phyloP scores from a whole-genome alignment of 2,888 invertebrate genomes.

The Sphecodes monilicornis region DNA sequence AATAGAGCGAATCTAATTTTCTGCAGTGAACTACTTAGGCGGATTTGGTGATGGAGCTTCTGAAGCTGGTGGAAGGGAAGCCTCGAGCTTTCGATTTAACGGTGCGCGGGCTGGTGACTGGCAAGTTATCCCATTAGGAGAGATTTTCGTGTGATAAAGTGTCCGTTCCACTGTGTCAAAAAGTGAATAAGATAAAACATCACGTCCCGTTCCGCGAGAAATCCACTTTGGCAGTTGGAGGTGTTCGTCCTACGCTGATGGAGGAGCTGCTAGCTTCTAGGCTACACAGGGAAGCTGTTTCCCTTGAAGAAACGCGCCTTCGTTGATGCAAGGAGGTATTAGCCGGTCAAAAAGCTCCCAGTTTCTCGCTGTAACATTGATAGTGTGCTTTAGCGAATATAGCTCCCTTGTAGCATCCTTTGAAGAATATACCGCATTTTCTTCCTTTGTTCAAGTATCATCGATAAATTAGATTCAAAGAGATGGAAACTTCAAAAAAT shows the following conservation, averaged over 20 bases:
- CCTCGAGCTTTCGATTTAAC: constrained; percentile 21
- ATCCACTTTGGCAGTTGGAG: background rate
- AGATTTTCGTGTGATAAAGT: constrained; percentile 24
- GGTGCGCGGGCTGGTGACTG: background rate
- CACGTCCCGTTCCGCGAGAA: background rate
- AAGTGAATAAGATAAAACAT: background rate
- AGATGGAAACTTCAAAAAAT: too few relatives aligned
- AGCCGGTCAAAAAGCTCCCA: background rate
- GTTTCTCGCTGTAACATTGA: background rate
- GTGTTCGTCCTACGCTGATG: background rate
- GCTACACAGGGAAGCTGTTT: background rate
- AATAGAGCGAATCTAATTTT: constrained; percentile 4
- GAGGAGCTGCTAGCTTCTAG: background rate
- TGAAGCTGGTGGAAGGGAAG: background rate
- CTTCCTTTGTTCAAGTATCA: too few relatives aligned
- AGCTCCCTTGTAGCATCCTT: too few relatives aligned
- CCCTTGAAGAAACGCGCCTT: background rate
- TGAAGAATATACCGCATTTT: too few relatives aligned
- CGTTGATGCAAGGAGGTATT: background rate
- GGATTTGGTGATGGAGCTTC: constrained; percentile 5
- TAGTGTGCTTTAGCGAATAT: background rate
- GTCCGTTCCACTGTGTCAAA: constrained; percentile 7
- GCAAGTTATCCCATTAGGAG: constrained; percentile 28
- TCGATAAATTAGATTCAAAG: too few relatives aligned
- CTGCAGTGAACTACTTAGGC: background rate